Base-by-base conservation (phyloP, 2,888 invertebrate genomes). In the Nomada ruficornis region DNA sequence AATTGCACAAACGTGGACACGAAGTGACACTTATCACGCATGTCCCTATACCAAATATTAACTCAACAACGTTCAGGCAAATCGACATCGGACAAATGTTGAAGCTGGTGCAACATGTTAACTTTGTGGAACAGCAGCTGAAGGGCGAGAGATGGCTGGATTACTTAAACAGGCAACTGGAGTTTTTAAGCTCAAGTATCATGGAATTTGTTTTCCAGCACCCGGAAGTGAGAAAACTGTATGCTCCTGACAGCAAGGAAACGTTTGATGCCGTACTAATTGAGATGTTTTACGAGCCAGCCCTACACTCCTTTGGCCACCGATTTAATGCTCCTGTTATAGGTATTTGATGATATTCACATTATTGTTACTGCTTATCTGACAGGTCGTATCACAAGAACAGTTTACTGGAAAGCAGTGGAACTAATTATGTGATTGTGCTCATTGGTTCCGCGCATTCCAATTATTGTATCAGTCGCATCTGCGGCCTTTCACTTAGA, bases 201-300 rank as follows among this genome's bases (percentile, higher is more conserved):
- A 0, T 29, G 0, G 82, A 89, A 4, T 11, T 20, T 0, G 55
- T 87, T 55, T 60, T 82, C 0, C 44, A 94, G 94, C 0, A 86
- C 54, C 67, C 86, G 9, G 65, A 80, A 9, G 23, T 90, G 29
- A 77, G 20, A 26, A 59, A 88, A 10, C 23, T 90, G 2, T 89
- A 86, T 50, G 79, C 63, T 7, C 69, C 77, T 1, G 54, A 79
- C 11, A 89, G 86, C 23, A 64, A 94, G 44, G 91, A 95, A 47
- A 94, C 94, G 75, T 96, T 96, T 84, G 96, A 96, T 90, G 88
- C 95, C 52, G 94, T 96, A 0, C 92, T 96, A 55, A 94, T 95
- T 2, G 96, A 96, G 91, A 94, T 94, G 26, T 93, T 95, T 18
- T 92, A 2, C 1, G 69, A 94, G 5, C 95, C 95, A 0, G 75